Percentiles rank a stretch among this genome's conserved stretches.
phyloP scores from a whole-genome alignment of 2,113 vertebrate species.

The Chloebia gouldiae region DNA sequence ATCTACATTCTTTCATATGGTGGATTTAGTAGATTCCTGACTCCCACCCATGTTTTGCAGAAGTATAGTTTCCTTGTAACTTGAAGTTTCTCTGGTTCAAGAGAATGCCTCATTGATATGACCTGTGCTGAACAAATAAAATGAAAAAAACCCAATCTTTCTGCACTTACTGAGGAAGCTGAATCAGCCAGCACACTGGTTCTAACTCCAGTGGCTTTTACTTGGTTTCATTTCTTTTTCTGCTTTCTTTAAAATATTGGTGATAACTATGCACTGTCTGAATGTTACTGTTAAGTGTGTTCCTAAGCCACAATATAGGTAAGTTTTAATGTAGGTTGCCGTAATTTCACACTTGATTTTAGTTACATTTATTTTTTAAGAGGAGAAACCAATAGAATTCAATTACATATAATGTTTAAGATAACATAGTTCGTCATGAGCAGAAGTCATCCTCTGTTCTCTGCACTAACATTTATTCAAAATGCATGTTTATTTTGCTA shows the following conservation, averaged over 20 bases:
- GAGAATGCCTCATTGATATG: neutral
- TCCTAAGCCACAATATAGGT: neutral
- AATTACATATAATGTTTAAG: neutral
- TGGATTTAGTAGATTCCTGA: neutral
- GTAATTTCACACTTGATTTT: neutral
- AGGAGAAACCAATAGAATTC: neutral
- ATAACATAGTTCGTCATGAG: neutral
- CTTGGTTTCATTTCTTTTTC: neutral
- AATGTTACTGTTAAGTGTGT: neutral
- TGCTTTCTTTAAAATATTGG: neutral
- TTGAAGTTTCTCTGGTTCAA: neutral
- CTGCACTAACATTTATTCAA: neutral
- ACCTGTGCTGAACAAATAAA: neutral
- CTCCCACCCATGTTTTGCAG: neutral
- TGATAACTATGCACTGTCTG: neutral
- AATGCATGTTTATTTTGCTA: neutral
- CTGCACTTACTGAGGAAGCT: neutral
- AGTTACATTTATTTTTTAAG: neutral
- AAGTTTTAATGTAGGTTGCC: neutral
- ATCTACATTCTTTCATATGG: neutral
- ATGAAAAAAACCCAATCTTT: neutral
- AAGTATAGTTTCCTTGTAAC: neutral
- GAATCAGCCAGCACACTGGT: neutral
- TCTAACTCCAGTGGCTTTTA: neutral
- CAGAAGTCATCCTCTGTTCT: neutral